phyloP scores from a whole-genome alignment of 2,113 vertebrate species.

The Pogona vitticeps region DNA sequence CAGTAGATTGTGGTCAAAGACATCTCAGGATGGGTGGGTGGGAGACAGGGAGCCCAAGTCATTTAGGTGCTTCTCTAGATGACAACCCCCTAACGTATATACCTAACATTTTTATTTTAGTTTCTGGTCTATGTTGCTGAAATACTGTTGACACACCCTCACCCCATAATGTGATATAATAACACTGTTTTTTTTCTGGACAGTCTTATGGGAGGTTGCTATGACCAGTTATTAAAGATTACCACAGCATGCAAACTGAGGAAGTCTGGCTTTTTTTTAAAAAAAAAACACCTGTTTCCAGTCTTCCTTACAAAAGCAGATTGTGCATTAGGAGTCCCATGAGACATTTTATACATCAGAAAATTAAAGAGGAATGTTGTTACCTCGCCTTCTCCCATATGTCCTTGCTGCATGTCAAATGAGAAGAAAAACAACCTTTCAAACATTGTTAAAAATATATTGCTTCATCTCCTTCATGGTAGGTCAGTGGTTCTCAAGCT shows the following conservation, averaged over 20 bases:
- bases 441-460: slow-evolving; percentile 81
- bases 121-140: not conserved
- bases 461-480: slow-evolving; percentile 66
- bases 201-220: slow-evolving; percentile 14
- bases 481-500: slow-evolving; percentile 64
- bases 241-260: slow-evolving; percentile 58
- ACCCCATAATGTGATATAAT: not conserved
- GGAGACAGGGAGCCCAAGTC: slow-evolving; percentile 2
- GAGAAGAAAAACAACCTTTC: slow-evolving; percentile 87
- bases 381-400: slow-evolving; percentile 99
- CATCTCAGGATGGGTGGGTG: not conserved
- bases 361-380: slow-evolving; percentile 84
- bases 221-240: slow-evolving; percentile 46
- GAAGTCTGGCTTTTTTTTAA: not conserved
- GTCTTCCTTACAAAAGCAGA: slow-evolving; percentile 48
- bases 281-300: slow-evolving; percentile 36
- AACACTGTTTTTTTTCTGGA: slow-evolving; percentile 30
- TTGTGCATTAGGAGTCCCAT: slow-evolving; percentile 66
- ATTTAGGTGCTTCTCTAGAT: slow-evolving; percentile 31
- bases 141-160: not conserved
- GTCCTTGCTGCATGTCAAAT: slow-evolving; percentile 99
- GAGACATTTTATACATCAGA: slow-evolving; percentile 79
- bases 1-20: not conserved
- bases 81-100: not conserved
- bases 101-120: not conserved